Evolutionary conservation across 2,113 vertebrate genomes (phyloP).

Genomic region (Numenius arquata): DNA sequence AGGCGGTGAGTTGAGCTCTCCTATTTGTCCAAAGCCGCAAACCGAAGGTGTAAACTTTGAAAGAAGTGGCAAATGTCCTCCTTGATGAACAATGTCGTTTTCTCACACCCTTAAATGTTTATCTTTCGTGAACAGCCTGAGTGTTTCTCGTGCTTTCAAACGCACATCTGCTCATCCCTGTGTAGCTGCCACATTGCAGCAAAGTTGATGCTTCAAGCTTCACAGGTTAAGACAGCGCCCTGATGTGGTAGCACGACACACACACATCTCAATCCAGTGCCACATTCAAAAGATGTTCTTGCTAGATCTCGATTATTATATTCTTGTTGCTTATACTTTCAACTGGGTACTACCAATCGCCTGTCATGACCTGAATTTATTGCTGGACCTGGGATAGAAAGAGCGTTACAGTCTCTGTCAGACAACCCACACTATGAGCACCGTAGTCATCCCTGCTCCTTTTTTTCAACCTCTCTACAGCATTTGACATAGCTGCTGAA

Average conservation of each 20-base stretch:
- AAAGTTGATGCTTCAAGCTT: neutral
- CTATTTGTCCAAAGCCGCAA: neutral
- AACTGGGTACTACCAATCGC: neutral
- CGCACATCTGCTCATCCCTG: neutral
- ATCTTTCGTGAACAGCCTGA: neutral
- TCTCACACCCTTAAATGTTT: neutral
- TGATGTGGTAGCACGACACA: neutral
- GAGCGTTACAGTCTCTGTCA: neutral
- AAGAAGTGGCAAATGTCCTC: neutral
- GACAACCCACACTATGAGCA: neutral
- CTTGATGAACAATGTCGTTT: neutral
- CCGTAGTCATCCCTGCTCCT: neutral
- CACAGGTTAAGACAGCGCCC: neutral
- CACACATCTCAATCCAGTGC: neutral
- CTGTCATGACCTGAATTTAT: neutral
- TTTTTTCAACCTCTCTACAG: neutral
- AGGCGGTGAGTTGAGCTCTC: neutral
- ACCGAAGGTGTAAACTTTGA: neutral
- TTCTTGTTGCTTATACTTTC: neutral
- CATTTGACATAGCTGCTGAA: neutral
- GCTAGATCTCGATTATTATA: neutral
- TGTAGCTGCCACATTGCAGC: neutral
- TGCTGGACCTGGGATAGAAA: neutral
- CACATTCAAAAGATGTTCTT: neutral
- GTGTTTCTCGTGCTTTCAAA: neutral